Evolutionary conservation across 2,113 vertebrate genomes (phyloP), one percentile per base, ranked within the genome.

Genomic region (Noturus placidus): DNA sequence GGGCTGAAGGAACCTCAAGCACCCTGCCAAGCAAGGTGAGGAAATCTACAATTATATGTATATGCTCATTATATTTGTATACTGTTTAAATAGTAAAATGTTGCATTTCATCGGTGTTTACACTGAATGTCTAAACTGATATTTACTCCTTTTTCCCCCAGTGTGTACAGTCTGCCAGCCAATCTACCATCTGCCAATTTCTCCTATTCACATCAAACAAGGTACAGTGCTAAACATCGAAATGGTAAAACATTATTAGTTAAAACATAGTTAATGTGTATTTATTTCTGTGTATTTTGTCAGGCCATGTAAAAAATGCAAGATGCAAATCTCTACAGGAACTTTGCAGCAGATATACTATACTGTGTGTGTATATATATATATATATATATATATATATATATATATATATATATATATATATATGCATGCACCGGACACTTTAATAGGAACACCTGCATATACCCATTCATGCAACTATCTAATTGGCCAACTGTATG

Each of bases 21-120:
- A 80, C 38, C 30, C 76, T 52, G 46, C 85, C 63, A 67, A 80
- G 85, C 63, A 67, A 80, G 85, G 85, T 86, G 76, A 69, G 57
- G 9, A 61, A 65, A 5, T 46, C 42, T 46, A 5, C 42, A 46
- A 6, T 46, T 46, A 7, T 46, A 46, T 46, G 6, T 46, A 46
- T 46, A 46, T 46, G 7, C 42, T 84, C 54, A 80, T 56, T 9
- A 33, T 33, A 15, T 80, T 56, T 59, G 19, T 14, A 35, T 19
- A 79, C 7, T 30, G 14, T 3, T 54, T 4, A 7, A 79, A 56
- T 54, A 30, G 7, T 54, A 54, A 79, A 15, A 76, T 57, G 33
- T 22, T 50, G 25, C 3, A 67, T 78, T 86, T 65, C 11, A 77
- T n/a, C 3, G 14, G 7, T n/a, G 38, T 85, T 56, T 20, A 72